Evolutionary conservation across 2,888 invertebrate genomes (phyloP).

Genomic region (Mythimna vitellina): DNA sequence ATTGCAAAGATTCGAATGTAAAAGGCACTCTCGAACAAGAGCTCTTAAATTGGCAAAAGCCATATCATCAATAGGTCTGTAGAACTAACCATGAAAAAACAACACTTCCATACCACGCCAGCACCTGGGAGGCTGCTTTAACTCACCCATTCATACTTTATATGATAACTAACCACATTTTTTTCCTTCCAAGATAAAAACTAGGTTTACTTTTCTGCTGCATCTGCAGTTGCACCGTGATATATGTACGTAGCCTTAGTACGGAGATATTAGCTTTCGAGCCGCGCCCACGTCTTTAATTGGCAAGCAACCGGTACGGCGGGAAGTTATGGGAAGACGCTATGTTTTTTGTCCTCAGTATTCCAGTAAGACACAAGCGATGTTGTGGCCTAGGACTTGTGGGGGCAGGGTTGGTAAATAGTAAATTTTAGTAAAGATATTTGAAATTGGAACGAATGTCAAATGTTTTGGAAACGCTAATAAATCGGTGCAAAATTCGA

Average conservation of each 20-base stretch:
- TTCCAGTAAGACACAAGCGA: constrained; percentile 62
- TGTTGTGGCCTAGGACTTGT: constrained; percentile 58
- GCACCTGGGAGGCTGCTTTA: constrained; percentile 14
- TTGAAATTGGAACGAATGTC: neutral
- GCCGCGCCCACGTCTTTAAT: constrained; percentile 68
- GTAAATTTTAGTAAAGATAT: no score
- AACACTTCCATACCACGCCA: constrained; percentile 3
- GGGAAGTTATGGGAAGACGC: constrained; percentile 76
- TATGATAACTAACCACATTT: constrained; percentile 49
- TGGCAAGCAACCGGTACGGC: constrained; percentile 63
- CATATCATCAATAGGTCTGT: constrained; percentile 11
- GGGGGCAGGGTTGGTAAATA: constrained; percentile 33
- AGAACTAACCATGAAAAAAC: neutral
- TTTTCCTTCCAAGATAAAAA: constrained; percentile 15
- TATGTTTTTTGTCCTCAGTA: constrained; percentile 67
- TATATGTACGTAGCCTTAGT: constrained; percentile 46
- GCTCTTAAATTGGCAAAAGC: neutral
- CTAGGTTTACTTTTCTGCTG: constrained; percentile 47
- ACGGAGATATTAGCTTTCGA: constrained; percentile 67
- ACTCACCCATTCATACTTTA: constrained; percentile 46
- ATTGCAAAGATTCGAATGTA: neutral
- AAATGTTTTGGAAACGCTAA: neutral
- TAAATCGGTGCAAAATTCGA: neutral
- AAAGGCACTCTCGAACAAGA: neutral
- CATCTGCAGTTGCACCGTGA: constrained; percentile 37